Evolutionary conservation across 1,140 invertebrate species (phyloP), one percentile per base, ranked within the genome.

Genomic region (Drosophila eugracilis): DNA sequence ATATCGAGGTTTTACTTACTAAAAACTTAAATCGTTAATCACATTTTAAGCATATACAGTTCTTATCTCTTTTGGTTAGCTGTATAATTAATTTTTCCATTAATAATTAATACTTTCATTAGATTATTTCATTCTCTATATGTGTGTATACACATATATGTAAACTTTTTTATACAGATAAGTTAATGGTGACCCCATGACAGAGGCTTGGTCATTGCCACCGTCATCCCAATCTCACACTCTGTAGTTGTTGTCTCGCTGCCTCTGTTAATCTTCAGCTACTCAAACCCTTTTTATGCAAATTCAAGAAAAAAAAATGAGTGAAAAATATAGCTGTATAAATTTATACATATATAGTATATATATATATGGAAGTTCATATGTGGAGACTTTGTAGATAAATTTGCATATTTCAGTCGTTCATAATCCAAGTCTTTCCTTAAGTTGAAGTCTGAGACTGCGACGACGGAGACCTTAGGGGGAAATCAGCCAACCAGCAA

Each of bases 231-330:
- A 67, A 62, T 17, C 53, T 30, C 36, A 30, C 14, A 12, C 36
- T 58, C 17, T 63, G 39, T 44, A 57, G 54, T 47, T 72, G 67
- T 67, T 73, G 50, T 52, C n/a, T n/a, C 59, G 71, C 52, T 80
- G 81, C 58, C 81, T n/a, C n/a, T 73, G 77, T 85, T 85, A 81
- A 86, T 86, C 78, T 86, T 85, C 81, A 86, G 81, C 70, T 81
- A 85, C 77, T 86, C 81, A 85, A 26, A 86, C 83, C 81, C 83
- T 88, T 86, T 86, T 88, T 86, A 86, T 86, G 83, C 78, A 88
- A 86, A 86, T 86, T 81, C 54, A 65, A 69, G 78, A 76, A 81
- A 88, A 81, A 86, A 77, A 80, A 80, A 85, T 71, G 54, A 76
- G 78, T 77, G 49, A 83, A 75, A 83, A 81, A 75, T 72, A 84